Evolutionary conservation across 1,140 invertebrate genomes (phyloP).

Genomic region (Drosophila orena): DNA sequence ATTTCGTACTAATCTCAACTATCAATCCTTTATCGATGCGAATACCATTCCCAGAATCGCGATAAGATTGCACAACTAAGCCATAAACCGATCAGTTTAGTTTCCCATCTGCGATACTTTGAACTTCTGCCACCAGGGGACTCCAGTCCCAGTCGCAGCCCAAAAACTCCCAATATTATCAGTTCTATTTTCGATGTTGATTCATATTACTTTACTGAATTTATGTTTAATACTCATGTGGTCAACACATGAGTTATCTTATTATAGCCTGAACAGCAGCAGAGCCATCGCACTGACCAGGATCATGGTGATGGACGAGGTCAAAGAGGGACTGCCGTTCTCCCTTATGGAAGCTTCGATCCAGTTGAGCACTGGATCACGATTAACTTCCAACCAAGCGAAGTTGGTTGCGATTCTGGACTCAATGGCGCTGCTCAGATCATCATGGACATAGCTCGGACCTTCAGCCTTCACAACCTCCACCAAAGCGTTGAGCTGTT

Average conservation of each 20-base stretch:
- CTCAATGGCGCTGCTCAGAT: slow-evolving; percentile 21
- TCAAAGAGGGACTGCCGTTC: slow-evolving; percentile 32
- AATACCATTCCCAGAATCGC: slow-evolving; percentile 11
- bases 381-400: slow-evolving; percentile 54
- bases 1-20: slow-evolving; percentile 21
- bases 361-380: slow-evolving; percentile 60
- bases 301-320: slow-evolving; percentile 31
- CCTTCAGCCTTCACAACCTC: slow-evolving; percentile 10
- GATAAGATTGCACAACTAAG: slow-evolving; percentile 37
- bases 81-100: slow-evolving; percentile 38
- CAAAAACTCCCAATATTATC: not conserved
- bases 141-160: not conserved
- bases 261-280: slow-evolving; percentile 29
- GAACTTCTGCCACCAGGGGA: not conserved
- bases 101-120: slow-evolving; percentile 12
- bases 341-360: slow-evolving; percentile 8
- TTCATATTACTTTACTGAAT: slow-evolving; percentile 11
- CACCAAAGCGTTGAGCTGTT: slow-evolving; percentile 50
- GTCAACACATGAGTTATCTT: slow-evolving; percentile 18
- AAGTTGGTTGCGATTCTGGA: slow-evolving; percentile 40
- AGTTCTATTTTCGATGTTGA: slow-evolving; percentile 7
- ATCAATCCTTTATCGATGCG: slow-evolving; percentile 22
- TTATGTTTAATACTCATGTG: slow-evolving; percentile 27
- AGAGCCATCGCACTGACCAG: slow-evolving; percentile 33
- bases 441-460: slow-evolving; percentile 12